Base-by-base conservation (phyloP, 2,113 vertebrate species). In the Sus scrofa region DNA sequence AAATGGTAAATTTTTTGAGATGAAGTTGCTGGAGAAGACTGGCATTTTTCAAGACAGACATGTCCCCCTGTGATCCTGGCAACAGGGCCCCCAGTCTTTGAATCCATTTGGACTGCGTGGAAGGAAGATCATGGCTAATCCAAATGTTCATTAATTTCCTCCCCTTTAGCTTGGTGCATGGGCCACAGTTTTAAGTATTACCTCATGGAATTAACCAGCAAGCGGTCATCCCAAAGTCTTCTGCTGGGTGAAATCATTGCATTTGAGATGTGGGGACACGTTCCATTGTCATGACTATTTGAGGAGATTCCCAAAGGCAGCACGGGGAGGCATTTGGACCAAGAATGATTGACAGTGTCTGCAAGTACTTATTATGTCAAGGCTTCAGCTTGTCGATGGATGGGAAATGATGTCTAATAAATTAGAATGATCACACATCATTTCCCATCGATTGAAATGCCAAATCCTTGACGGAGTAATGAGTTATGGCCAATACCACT, bases 351-450 rank as follows among this genome's bases (percentile, higher is more conserved):
- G 99, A 99, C 99, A 99, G 97, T 98, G 98, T 99, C 98, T 99
- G 98, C 98, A 99, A 99, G 98, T 98, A 98, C 98, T 99, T 99
- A 99, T 98, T 99, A 99, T 99, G 98, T 99, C 98, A 99, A 98
- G 98, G 98, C 97, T 99, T 99, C 98, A 98, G 98, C 98, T 98
- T 88, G 98, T 98, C 98, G 98, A 99, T 99, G 98, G 99, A 99
- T 99, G 98, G 98, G 98, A 99, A 99, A 99, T 99, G 98, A 99
- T 99, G 98, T 99, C 98, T 99, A 99, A 99, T 99, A 99, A 99
- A 99, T 99, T 99, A 99, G 98, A 99, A 99, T 99, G 98, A 99
- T 99, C 98, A 99, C 99, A 99, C 99, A 99, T 99, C 99, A 99
- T 99, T 99, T 99, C 99, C 99, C 99, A 99, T 99, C 98, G 98